These are phyloP conservation scores for Pseudorhombus dupliciocellatus DNA, from an alignment of 2,113 vertebrate species.

Conservation along the genomic window DNA sequence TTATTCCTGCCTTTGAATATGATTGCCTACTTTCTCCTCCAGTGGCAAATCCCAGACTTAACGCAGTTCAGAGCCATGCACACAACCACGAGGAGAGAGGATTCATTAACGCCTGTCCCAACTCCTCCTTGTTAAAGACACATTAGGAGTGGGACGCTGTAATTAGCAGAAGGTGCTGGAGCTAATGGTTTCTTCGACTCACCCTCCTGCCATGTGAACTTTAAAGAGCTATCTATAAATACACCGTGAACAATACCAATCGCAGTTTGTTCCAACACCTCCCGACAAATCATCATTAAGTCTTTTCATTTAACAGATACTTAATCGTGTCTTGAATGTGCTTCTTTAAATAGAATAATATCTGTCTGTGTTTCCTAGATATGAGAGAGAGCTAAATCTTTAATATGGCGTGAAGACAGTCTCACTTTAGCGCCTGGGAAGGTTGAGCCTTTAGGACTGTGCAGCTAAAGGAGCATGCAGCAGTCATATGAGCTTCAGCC, in stretches of 20 bases:
- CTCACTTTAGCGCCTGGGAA: slow-evolving; percentile 1
- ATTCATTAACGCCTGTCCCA: slow-evolving; percentile 56
- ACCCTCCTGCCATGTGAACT: slow-evolving; percentile 58
- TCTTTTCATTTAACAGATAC: slow-evolving; percentile 28
- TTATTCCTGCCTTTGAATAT: slow-evolving; percentile 47
- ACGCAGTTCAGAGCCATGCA: slow-evolving; percentile 36
- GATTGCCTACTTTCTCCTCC: slow-evolving; percentile 23
- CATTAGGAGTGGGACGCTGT: slow-evolving; percentile 63
- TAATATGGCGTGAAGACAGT: slow-evolving; percentile 21
- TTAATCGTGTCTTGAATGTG: slow-evolving; percentile 41
- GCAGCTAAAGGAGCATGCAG: background rate
- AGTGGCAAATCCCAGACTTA: slow-evolving; percentile 39
- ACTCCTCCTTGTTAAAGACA: slow-evolving; percentile 52
- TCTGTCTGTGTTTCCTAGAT: slow-evolving; percentile 19
- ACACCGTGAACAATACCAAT: slow-evolving; percentile 45
- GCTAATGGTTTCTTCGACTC: slow-evolving; percentile 62
- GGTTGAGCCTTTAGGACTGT: slow-evolving; percentile 4
- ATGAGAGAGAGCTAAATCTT: slow-evolving; percentile 17
- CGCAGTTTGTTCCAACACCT: slow-evolving; percentile 33
- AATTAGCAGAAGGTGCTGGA: slow-evolving; percentile 63
- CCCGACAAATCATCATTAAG: slow-evolving; percentile 29
- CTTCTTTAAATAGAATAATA: slow-evolving; percentile 37
- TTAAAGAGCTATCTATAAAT: slow-evolving; percentile 74
- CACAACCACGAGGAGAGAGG: slow-evolving; percentile 30
- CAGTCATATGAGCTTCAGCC: slow-evolving; percentile 24